Base-by-base conservation (phyloP, 1,140 invertebrate genomes). In the Marisa cornuarietis region DNA sequence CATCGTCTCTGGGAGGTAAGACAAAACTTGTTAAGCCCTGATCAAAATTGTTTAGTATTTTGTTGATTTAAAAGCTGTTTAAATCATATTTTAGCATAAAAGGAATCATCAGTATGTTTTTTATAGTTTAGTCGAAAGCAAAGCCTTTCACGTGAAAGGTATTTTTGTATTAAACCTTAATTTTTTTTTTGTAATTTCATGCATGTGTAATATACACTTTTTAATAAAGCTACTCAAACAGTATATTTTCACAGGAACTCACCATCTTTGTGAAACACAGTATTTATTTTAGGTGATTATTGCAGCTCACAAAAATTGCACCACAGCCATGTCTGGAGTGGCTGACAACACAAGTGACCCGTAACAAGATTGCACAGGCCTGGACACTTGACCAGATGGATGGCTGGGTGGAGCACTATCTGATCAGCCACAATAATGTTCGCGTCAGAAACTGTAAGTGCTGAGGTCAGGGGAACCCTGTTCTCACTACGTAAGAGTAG, bases 301-400 rank as follows among this genome's bases (percentile, higher is more conserved):
- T 79, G 16, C 74, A 87, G 90, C 82, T 95, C 2, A 95, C 95
- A 9, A 95, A 97, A 87, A 95, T 95, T 82, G 96, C 96, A 83
- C 96, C 96, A 8, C 95, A 97, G 89, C 95, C 95, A 24, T 96
- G 96, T 68, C 92, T 98, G 7, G 97, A 98, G 87, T 98, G 97
- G 97, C 92, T 98, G 49, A 95, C 96, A 8, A 90, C 95, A 51
- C 91, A 92, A 83, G 92, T 96, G 8, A 95, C 96, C 0, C 93
- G 96, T 63, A 98, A 97, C 90, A 96, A 97, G 90, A 92, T 96
- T 49, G 95, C 96, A 0, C 96, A 97, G 90, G 93, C 94, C 66
- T 97, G 96, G 95, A 96, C 97, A 0, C 92, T 98, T 16, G 94
- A 95, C 85, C 95, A 95, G 20, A 93, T 97, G 83, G 96, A 97